Evolutionary conservation across 2,113 vertebrate species (phyloP), one percentile per base, ranked within the genome.

Genomic region (Cyphomyrus plagiostoma): DNA sequence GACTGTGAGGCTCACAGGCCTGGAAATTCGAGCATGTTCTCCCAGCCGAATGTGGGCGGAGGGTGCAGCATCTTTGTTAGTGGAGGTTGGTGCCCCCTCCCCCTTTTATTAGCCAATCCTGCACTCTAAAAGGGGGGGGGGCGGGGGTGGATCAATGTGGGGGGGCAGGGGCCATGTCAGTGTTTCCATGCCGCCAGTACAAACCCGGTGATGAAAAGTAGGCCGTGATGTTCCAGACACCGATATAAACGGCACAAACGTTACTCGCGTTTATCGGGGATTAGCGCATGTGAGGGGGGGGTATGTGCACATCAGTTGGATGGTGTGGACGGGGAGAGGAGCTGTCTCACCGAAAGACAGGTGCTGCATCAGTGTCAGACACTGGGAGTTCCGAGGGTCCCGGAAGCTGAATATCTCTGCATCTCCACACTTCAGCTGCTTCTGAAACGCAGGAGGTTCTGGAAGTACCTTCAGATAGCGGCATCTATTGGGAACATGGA

Each of bases 161-260:
- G n/a, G n/a, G n/a, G n/a, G n/a, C n/a, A n/a, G n/a, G 56, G 56
- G 19, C 56, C 56, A 56, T 86, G 89, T 89, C 83, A 30, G 48
- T 30, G 83, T 83, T 89, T 91, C 86, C 77, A 88, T 39, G 49
- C 86, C 46, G 58, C 6, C 86, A 30, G 89, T 83, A 86, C 7
- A 26, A 26, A 88, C 89, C n/a, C 88, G 2, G 35, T 85, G 88
- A 87, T 93, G 93, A 94, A 97, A 74, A 96, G 92, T 95, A 96
- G 96, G 95, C 90, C 96, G 93, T 94, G 95, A 95, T 97, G 96
- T 96, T 96, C 96, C 95, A 93, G 93, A 92, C 90, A 93, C 92
- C 94, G 95, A 95, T 96, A 95, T 94, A 96, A 96, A 95, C 93
- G 93, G 91, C 93, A 93, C 95, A 94, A 93, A 94, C 93, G 93